phyloP scores from a whole-genome alignment of 2,888 invertebrate genomes.

The Dynastes hyllus region DNA sequence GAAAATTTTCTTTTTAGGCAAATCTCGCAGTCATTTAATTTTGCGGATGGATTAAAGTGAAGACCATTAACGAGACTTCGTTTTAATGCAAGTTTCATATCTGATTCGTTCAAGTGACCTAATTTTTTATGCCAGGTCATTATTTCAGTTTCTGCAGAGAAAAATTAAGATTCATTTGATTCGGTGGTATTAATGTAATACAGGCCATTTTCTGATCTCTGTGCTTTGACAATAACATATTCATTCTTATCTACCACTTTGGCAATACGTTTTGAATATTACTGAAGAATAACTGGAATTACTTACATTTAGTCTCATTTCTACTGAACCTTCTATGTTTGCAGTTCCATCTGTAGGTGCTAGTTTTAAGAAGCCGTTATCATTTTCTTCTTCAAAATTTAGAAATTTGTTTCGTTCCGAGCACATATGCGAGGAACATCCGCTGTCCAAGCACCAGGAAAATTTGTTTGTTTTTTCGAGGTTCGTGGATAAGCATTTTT shows the following conservation, averaged over 20 bases:
- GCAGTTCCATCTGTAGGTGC: neutral
- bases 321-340: slow-evolving; percentile 13
- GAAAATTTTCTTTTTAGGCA: neutral
- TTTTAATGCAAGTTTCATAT: slow-evolving; percentile 5
- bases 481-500: neutral
- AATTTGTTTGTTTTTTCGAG: neutral
- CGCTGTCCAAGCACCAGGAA: slow-evolving; percentile 29
- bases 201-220: neutral
- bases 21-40: neutral
- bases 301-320: neutral
- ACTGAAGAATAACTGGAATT: neutral
- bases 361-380: neutral
- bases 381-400: neutral
- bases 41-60: neutral
- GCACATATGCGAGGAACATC: slow-evolving; percentile 31
- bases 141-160: neutral
- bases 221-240: neutral
- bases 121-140: neutral
- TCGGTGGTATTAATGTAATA: neutral
- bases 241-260: neutral
- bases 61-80: neutral
- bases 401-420: slow-evolving; percentile 6
- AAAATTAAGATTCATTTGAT: neutral
- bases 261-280: neutral
- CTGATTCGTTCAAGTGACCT: slow-evolving; percentile 5